phyloP scores from a whole-genome alignment of 1,140 invertebrate species.

The Pseudomyrmex concolor region DNA sequence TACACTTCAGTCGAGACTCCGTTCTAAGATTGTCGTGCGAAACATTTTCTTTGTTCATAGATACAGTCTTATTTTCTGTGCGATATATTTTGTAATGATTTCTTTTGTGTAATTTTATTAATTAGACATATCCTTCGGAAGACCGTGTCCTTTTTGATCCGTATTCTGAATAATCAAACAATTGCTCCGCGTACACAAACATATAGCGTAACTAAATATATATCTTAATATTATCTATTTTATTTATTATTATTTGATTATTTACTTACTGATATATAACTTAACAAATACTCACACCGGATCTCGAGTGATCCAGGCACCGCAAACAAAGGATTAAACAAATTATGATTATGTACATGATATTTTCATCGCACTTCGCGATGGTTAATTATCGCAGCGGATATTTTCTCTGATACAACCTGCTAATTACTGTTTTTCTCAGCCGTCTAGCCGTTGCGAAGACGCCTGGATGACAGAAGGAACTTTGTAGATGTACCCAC shows the following conservation, averaged over 20 bases:
- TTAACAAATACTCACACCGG: neutral
- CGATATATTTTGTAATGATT: no score
- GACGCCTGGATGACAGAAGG: slow-evolving; percentile 31
- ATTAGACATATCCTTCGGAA: no score
- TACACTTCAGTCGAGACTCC: neutral
- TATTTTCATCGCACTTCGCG: neutral
- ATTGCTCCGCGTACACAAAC: no score
- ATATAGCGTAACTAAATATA: no score
- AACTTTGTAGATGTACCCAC: slow-evolving; percentile 61
- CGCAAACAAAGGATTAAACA: neutral
- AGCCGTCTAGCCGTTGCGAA: slow-evolving; percentile 25
- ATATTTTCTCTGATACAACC: slow-evolving; percentile 34
- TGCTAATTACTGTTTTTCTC: slow-evolving; percentile 61
- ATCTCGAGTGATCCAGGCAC: slow-evolving; percentile 17
- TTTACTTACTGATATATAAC: no score
- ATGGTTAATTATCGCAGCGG: slow-evolving; percentile 17
- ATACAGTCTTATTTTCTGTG: neutral
- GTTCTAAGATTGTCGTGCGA: no score
- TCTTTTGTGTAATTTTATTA: no score
- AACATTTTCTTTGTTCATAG: neutral
- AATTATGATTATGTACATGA: neutral
- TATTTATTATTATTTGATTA: no score
- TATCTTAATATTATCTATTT: no score
- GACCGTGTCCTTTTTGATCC: no score
- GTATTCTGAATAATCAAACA: no score